Evolutionary conservation across 2,113 vertebrate species (phyloP), one percentile per base, ranked within the genome.

Genomic region (Terrapene triunguis): DNA sequence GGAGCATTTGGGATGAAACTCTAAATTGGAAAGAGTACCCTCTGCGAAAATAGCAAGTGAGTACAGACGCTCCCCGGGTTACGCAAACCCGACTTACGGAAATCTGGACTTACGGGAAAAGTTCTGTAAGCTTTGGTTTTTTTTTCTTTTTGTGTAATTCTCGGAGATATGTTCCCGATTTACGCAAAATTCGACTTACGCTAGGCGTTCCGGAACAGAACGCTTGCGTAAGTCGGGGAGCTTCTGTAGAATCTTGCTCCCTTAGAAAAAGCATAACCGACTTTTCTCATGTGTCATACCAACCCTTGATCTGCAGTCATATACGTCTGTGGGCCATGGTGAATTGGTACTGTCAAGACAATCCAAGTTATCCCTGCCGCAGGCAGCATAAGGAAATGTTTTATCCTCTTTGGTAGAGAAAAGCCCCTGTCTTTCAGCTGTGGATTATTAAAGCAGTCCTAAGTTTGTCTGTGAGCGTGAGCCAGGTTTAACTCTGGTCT

Each of bases 401-500:
- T 98, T 96, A 98, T 98, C 98, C 97, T 98, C 97, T 98, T 97
- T 98, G 97, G 97, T 94, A 96, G 97, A 97, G 96, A 98, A 98
- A 98, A 98, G 97, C 96, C 95, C 94, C 96, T 93, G 92, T 98
- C 98, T 98, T 97, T 98, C 97, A 98, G 95, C 97, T 95, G 91
- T 10, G 95, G 98, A 98, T 98, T 98, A 97, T 96, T 97, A 97
- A 97, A 96, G 92, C 88, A 96, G 98, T 98, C 98, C 97, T 97
- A 97, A 98, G 98, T 98, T 98, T 98, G 96, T 98, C 97, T 98
- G 94, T 93, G 85, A 98, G 98, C 89, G 81, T 92, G 96, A 98
- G 98, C 98, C 98, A 97, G 98, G 96, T 97, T 98, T 98, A 97
- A 97, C 97, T 94, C 97, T 95, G 97, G 98, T 98, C 98, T 98